Conservation (phyloP, 1,140 invertebrate genomes). For the Apis florea region DNA sequence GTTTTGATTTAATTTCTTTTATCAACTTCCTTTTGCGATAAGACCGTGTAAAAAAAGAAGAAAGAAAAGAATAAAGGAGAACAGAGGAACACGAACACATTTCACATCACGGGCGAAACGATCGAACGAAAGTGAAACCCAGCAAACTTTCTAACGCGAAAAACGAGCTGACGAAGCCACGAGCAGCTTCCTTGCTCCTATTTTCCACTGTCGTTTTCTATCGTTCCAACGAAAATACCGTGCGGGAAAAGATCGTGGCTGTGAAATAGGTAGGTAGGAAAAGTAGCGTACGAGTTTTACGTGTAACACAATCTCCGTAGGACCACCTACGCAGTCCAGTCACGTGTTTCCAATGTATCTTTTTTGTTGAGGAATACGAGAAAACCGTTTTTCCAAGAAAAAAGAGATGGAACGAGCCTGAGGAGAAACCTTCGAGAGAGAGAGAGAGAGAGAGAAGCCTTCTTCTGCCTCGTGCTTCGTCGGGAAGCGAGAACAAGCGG, state of each 20-base stretch:
- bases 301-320: slow-evolving; percentile 42
- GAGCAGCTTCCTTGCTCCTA: too few relatives aligned
- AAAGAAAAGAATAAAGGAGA: too few relatives aligned
- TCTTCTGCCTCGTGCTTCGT: not conserved
- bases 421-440: not conserved
- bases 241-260: too few relatives aligned
- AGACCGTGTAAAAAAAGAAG: slow-evolving; percentile 25
- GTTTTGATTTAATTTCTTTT: slow-evolving; percentile 58
- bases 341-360: slow-evolving; percentile 49
- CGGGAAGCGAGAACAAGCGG: not conserved
- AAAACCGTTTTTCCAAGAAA: slow-evolving; percentile 15
- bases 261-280: not conserved
- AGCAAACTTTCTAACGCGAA: too few relatives aligned
- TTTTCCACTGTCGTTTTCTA: too few relatives aligned
- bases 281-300: not conserved
- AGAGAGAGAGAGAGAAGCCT: not conserved
- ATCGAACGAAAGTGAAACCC: not conserved
- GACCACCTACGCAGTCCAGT: slow-evolving; percentile 44
- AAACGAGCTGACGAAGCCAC: not conserved
- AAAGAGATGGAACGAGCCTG: too few relatives aligned
- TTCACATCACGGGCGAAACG: not conserved
- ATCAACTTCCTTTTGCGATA: slow-evolving; percentile 66
- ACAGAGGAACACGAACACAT: too few relatives aligned
- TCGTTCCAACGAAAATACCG: too few relatives aligned
- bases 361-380: not conserved